phyloP scores from a whole-genome alignment of 2,888 invertebrate species.

The Orthosia gracilis region DNA sequence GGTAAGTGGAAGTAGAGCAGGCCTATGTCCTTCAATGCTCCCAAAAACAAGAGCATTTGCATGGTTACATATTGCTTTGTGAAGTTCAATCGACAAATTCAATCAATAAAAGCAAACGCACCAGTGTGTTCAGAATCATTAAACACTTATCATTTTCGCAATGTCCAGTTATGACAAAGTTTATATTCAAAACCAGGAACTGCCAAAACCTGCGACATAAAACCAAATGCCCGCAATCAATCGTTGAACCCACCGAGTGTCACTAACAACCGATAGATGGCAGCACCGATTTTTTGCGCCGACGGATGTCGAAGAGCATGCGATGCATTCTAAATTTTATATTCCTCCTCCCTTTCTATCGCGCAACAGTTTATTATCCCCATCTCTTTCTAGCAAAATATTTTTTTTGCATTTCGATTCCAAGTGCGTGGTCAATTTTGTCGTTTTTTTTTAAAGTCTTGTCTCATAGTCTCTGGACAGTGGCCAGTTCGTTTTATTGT shows the following conservation, averaged over 20 bases:
- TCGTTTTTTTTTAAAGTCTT: conserved; percentile 83
- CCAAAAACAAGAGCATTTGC: too few relatives aligned
- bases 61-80: background rate
- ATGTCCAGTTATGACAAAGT: conserved; percentile 53
- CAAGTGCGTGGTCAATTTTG: conserved; percentile 88
- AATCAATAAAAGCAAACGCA: conserved; percentile 8
- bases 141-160: conserved; percentile 27
- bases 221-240: conserved; percentile 60
- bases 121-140: conserved; percentile 24
- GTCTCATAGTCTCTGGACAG: conserved; percentile 83
- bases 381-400: conserved; percentile 83
- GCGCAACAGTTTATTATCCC: conserved; percentile 70
- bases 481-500: conserved; percentile 77
- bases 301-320: conserved; percentile 89
- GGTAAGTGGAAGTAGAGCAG: too few relatives aligned
- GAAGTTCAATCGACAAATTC: background rate
- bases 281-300: conserved; percentile 85
- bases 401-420: conserved; percentile 91
- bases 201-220: conserved; percentile 35
- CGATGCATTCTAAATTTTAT: conserved; percentile 90
- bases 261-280: conserved; percentile 84
- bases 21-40: background rate
- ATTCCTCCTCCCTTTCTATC: conserved; percentile 81
- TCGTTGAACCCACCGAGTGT: conserved; percentile 73
- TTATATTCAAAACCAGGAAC: conserved; percentile 51